Conservation (phyloP, 2,888 invertebrate species). For the Pristionchus fissidentatus region DNA sequence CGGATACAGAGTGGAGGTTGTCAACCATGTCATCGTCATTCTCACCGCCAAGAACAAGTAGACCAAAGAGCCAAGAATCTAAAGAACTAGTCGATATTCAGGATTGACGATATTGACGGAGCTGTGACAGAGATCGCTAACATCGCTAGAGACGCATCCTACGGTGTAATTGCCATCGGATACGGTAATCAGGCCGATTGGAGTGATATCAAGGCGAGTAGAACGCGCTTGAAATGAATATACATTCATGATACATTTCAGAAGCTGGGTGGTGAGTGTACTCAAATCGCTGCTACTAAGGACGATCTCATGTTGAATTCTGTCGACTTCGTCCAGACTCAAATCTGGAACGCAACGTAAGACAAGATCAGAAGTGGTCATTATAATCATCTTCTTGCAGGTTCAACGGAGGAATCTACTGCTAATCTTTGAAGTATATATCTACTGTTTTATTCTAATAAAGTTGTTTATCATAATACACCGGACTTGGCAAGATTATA, state of each 20-base stretch:
- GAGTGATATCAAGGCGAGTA: not conserved
- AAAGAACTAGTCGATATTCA: not conserved
- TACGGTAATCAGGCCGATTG: not conserved
- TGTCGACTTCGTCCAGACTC: not conserved
- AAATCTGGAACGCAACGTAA: constrained; percentile 41
- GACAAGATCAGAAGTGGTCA: not conserved
- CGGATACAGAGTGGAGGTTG: constrained; percentile 19
- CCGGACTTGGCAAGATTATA: not conserved
- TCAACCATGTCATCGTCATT: constrained; percentile 41
- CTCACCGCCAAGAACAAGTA: constrained; percentile 30
- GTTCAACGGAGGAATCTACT: constrained; percentile 26
- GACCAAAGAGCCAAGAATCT: not conserved
- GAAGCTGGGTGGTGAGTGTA: constrained; percentile 21
- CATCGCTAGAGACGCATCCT: not conserved
- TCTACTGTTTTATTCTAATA: not conserved
- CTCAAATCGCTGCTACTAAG: not conserved
- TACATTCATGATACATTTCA: not conserved
- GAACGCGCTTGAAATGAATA: not conserved
- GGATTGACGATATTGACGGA: not conserved
- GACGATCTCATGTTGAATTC: not conserved
- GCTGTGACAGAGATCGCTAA: not conserved
- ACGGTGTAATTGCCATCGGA: constrained; percentile 38
- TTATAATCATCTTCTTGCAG: not conserved
- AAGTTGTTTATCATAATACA: constrained; percentile 12
- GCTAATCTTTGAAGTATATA: not conserved